A percentile compares a stretch with the other conserved stretches of the same genome.
Conservation (phyloP, 2,888 invertebrate species). For the Omphaloscelis lunosa region DNA sequence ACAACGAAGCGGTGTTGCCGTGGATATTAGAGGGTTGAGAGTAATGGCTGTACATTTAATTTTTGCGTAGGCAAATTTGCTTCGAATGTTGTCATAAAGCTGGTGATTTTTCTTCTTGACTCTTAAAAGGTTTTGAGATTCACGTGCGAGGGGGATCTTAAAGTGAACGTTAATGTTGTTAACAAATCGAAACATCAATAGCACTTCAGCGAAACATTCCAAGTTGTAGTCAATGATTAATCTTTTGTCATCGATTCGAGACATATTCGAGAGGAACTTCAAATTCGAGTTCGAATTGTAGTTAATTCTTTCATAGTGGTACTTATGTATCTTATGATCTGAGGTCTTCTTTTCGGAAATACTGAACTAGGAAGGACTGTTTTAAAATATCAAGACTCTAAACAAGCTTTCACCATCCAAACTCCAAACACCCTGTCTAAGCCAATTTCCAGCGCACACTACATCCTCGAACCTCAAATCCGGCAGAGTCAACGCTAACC, state of each 20-base stretch:
- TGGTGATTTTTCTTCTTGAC: constrained; percentile 64
- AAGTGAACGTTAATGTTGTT: constrained; percentile 43
- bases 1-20: constrained; percentile 1
- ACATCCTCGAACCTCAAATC: constrained; percentile 47
- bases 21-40: constrained; percentile 67
- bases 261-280: not conserved
- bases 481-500: constrained; percentile 56
- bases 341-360: not conserved
- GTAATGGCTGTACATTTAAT: constrained; percentile 72
- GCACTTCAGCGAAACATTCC: constrained; percentile 19
- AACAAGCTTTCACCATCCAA: constrained; percentile 28
- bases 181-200: constrained; percentile 52
- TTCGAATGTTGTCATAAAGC: constrained; percentile 65
- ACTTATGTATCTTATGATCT: not conserved
- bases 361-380: not conserved
- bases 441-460: constrained; percentile 47
- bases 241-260: not conserved
- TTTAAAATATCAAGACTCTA: constrained; percentile 14
- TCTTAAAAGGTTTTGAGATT: constrained; percentile 63
- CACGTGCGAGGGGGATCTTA: constrained; percentile 50
- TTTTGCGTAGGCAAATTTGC: constrained; percentile 66
- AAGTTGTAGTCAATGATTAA: constrained; percentile 1
- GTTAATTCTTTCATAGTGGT: not conserved
- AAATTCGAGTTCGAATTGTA: not conserved
- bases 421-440: constrained; percentile 30